Conservation (phyloP, 2,113 vertebrate species). For the Megaleporinus macrocephalus region DNA sequence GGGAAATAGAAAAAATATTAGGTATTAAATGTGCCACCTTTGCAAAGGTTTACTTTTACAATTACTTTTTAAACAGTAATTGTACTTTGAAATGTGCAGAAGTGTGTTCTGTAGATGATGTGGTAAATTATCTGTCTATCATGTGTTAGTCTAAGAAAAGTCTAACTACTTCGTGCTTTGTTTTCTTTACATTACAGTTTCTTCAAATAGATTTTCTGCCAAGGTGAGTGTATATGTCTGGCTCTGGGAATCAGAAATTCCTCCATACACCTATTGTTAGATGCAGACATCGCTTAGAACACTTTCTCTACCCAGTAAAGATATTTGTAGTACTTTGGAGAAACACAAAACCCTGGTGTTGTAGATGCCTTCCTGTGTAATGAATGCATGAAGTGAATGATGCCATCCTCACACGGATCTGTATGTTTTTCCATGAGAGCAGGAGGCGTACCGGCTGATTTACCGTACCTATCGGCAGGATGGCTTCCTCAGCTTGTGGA, state of each 20-base stretch:
- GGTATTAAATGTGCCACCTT: too few species aligned
- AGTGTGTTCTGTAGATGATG: too few species aligned
- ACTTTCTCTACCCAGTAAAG: not conserved
- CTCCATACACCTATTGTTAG: not conserved
- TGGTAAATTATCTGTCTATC: too few species aligned
- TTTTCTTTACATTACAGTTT: conserved; percentile 82
- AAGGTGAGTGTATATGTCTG: conserved; percentile 83
- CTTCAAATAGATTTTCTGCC: conserved; percentile 94
- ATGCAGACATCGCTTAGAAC: not conserved
- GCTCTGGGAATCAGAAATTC: not conserved
- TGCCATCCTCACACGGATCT: not conserved
- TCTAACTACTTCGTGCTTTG: too few species aligned
- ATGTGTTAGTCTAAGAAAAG: too few species aligned
- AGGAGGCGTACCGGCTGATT: conserved; percentile 94
- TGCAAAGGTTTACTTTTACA: too few species aligned
- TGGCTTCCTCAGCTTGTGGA: conserved; percentile 94
- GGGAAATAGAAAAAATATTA: too few species aligned
- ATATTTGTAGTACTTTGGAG: not conserved
- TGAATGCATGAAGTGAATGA: not conserved
- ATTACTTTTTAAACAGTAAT: too few species aligned
- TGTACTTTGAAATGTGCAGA: too few species aligned
- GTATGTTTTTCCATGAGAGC: conserved; percentile 24
- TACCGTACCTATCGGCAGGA: conserved; percentile 93
- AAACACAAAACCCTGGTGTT: too few species aligned
- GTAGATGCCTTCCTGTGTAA: not conserved